Percentiles rank a stretch among this genome's conserved stretches.
Evolutionary conservation across 64 coral and sea anemone genomes (phyloP).

Genomic region (Platygyra sinensis): DNA sequence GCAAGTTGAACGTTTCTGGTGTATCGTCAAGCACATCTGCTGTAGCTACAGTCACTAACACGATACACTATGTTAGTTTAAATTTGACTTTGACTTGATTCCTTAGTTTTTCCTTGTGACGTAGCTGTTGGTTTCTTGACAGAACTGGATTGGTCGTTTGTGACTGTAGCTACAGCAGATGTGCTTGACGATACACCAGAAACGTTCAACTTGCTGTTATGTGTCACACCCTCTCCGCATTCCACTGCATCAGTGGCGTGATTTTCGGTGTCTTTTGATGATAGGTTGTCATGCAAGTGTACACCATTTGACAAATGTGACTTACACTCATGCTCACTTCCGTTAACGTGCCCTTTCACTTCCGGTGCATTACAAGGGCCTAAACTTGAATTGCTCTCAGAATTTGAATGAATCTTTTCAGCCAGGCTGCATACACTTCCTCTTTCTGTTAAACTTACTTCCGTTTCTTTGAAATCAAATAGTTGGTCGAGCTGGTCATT

Average conservation of each 20-base stretch:
- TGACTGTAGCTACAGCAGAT: not conserved
- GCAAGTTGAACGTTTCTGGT: not conserved
- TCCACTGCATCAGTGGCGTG: not conserved
- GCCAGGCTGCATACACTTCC: not conserved
- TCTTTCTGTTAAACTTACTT: not conserved
- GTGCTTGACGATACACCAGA: not conserved
- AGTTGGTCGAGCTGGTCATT: not conserved
- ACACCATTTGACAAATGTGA: not conserved
- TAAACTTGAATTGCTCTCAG: not conserved
- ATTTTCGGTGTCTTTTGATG: not conserved
- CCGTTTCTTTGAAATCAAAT: not conserved
- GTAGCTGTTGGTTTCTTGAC: not conserved
- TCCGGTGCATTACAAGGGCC: not conserved
- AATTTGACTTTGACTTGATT: not conserved
- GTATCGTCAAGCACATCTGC: not conserved
- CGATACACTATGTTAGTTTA: too few species aligned
- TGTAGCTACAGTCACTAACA: not conserved
- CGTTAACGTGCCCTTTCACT: not conserved
- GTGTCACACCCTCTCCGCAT: not conserved
- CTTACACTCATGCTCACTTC: not conserved
- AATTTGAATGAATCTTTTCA: not conserved
- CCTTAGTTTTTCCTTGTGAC: not conserved
- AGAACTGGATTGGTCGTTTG: not conserved
- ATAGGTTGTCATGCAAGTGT: not conserved
- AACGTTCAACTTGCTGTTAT: not conserved